These are phyloP conservation scores for Acipenser oxyrinchus DNA, from an alignment of 2,797 vertebrate species.

Conservation along the genomic window DNA sequence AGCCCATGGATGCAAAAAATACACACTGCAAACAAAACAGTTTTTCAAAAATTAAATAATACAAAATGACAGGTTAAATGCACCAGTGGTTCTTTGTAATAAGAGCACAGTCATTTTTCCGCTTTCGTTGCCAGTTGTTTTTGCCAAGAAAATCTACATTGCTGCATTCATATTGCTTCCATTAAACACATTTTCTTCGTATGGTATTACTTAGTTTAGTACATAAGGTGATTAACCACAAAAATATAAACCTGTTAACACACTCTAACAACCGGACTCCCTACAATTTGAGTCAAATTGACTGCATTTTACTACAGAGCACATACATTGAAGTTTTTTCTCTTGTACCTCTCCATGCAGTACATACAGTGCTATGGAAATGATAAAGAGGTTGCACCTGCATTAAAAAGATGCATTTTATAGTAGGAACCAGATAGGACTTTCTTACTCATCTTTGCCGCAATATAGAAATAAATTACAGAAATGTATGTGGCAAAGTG, in stretches of 20 bases:
- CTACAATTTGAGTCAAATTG: slow-evolving; percentile 23
- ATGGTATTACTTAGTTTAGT: slow-evolving; percentile 39
- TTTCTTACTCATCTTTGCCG: too few species aligned
- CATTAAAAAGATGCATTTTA: background rate
- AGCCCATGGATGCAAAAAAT: background rate
- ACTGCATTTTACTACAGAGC: background rate
- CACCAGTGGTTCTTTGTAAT: background rate
- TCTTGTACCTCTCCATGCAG: background rate
- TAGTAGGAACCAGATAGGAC: background rate
- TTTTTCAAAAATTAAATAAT: background rate
- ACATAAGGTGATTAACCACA: slow-evolving; percentile 49
- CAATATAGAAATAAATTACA: too few species aligned
- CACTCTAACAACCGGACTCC: slow-evolving; percentile 20
- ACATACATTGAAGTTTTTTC: background rate
- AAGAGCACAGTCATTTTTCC: background rate
- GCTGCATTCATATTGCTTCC: slow-evolving; percentile 39
- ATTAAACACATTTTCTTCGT: slow-evolving; percentile 51
- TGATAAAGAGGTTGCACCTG: too few species aligned
- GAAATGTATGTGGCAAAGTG: too few species aligned
- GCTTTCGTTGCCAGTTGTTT: slow-evolving; percentile 44
- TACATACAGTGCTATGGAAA: too few species aligned
- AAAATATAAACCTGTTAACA: slow-evolving; percentile 50
- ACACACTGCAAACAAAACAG: background rate
- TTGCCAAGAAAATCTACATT: slow-evolving; percentile 1
- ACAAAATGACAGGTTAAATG: background rate